Conservation (phyloP, 37 sponge, comb jelly and placozoan genomes). For the Theonella swinhoei region DNA sequence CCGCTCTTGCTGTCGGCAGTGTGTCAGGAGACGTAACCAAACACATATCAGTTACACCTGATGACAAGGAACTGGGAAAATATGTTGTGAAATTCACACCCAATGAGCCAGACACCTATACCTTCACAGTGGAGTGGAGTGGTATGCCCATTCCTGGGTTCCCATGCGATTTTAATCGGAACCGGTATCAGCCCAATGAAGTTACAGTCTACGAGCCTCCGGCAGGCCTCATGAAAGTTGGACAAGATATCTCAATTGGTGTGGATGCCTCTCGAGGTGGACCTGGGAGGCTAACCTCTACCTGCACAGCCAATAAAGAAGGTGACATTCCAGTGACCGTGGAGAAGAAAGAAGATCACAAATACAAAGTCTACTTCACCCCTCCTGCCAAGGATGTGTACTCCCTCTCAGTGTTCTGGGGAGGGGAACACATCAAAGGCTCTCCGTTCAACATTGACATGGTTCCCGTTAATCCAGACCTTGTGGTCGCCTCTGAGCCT, state of each 20-base stretch:
- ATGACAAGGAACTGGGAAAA: background rate
- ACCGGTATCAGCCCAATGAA: slow-evolving; percentile 18
- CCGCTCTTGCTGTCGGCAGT: background rate
- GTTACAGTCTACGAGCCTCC: slow-evolving; percentile 27
- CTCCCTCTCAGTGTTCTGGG: slow-evolving; percentile 39
- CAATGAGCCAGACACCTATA: slow-evolving; percentile 14
- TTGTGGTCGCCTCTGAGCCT: slow-evolving; percentile 40
- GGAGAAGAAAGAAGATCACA: background rate
- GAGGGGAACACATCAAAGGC: slow-evolving; percentile 26
- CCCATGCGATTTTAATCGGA: slow-evolving; percentile 42
- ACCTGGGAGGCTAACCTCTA: slow-evolving; percentile 38
- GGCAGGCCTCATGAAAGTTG: slow-evolving; percentile 12
- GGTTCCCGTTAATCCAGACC: slow-evolving; percentile 19
- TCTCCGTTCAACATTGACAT: slow-evolving; percentile 72
- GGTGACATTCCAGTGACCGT: slow-evolving; percentile 47
- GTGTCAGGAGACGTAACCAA: background rate
- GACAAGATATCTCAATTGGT: slow-evolving; percentile 14
- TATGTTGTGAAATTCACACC: slow-evolving; percentile 20
- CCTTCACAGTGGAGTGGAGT: slow-evolving; percentile 19
- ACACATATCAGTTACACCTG: background rate
- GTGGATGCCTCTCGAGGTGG: slow-evolving; percentile 57
- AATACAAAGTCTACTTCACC: slow-evolving; percentile 31
- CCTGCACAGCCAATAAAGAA: slow-evolving; percentile 36
- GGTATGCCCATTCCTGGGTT: slow-evolving; percentile 37
- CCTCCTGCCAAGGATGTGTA: slow-evolving; percentile 60